Evolutionary conservation across 2,888 invertebrate species (phyloP), one percentile per base, ranked within the genome.

Genomic region (Quadriops clusia): DNA sequence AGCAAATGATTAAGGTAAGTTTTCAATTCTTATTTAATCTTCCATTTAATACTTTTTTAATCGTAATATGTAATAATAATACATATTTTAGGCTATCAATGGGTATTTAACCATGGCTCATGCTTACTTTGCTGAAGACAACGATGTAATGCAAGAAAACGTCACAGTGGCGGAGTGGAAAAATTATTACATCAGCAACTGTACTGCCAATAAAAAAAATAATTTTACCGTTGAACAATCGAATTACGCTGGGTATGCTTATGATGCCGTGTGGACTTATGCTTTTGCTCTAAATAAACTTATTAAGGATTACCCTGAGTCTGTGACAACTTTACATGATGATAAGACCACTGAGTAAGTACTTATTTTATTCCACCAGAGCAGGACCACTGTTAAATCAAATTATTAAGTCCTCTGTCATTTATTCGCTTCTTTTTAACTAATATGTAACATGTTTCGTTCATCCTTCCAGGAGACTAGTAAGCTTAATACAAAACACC

Each of bases 251-350:
- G 78, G 79, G 1, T 84, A 74, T 51, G 78, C 80, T 0, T 85
- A 85, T 47, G 85, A 85, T 56, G 83, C 82, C 0, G 77, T 84
- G 28, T 85, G 85, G 84, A 74, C 75, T 1, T 84, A 78, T 54
- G 84, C 80, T 3, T 58, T 71, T 18, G 83, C 80, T 1, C 60
- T 81, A 15, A 71, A 81, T 47, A 64, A 69, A 39, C 60, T 85
- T 1, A 54, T 77, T 1, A 64, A 61, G 28, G 68, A 70, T 28
- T 69, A 77, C 54, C 70, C 72, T 9, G 68, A 70, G 31, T 67
- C 68, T 32, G 53, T 70, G 2, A 63, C 65, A 4, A 59, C 67
- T 39, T 52, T 74, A 8, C 74, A 74, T 47, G 65, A 66, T 2
- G 53, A 57, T 22, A 60, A 63, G 5, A 68, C 70, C 1, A 67